Evolutionary conservation across 2,888 invertebrate species (phyloP).

Genomic region (Sarcophaga variegata): DNA sequence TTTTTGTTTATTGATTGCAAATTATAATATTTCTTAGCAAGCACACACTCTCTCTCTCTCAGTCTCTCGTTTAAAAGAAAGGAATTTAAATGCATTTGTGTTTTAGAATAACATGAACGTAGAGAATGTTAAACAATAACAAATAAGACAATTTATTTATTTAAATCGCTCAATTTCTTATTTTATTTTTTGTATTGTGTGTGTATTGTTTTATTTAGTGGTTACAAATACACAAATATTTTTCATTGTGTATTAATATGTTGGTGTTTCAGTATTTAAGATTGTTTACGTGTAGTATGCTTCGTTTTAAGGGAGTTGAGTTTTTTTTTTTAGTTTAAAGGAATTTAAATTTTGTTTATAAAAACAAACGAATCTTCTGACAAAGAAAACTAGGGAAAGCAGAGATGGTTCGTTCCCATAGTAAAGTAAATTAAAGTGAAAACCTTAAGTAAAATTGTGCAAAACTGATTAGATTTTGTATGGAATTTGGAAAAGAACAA

Average conservation of each 20-base stretch:
- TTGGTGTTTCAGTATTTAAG: not conserved
- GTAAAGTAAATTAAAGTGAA: not conserved
- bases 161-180: too few species aligned
- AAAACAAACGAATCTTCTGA: not conserved
- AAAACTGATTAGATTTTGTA: constrained; percentile 19
- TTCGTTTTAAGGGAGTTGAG: too few species aligned
- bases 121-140: too few species aligned
- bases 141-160: too few species aligned
- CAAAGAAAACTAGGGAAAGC: constrained; percentile 4
- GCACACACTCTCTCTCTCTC: too few species aligned
- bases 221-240: constrained; percentile 1
- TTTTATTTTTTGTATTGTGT: too few species aligned
- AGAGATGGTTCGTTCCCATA: not conserved
- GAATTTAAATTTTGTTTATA: constrained; percentile 10
- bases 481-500: not conserved
- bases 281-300: not conserved
- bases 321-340: not conserved
- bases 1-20: constrained; percentile 30
- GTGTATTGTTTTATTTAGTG: constrained; percentile 35
- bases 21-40: not conserved
- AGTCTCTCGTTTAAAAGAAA: too few species aligned
- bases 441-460: not conserved
- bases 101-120: too few species aligned
- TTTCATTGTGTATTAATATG: not conserved
- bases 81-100: too few species aligned